Conservation (phyloP, 2,797 vertebrate species). For the Hippocampus kuda region DNA sequence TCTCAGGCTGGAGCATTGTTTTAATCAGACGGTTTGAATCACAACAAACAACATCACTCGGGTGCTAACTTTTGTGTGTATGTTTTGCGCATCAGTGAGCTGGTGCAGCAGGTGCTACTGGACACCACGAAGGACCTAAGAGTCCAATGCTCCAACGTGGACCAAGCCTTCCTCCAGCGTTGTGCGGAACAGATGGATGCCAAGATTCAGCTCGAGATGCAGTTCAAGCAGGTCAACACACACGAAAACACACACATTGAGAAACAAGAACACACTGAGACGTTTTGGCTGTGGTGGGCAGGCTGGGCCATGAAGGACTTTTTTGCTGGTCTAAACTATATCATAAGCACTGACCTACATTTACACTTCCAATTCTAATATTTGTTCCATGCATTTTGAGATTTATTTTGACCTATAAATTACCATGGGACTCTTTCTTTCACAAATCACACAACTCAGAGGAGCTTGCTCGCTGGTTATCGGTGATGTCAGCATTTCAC, state of each 20-base stretch:
- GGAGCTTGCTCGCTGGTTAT: too few species aligned
- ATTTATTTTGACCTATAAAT: too few species aligned
- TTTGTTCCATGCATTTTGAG: too few species aligned
- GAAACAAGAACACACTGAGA: neutral
- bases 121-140: slow-evolving; percentile 75
- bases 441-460: too few species aligned
- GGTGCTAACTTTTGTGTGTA: neutral
- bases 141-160: slow-evolving; percentile 64
- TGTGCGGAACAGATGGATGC: slow-evolving; percentile 70
- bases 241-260: neutral
- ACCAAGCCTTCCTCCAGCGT: slow-evolving; percentile 66
- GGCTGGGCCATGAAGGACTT: neutral
- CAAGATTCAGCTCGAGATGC: slow-evolving; percentile 67
- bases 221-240: slow-evolving; percentile 61
- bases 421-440: too few species aligned
- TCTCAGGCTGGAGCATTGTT: slow-evolving; percentile 55
- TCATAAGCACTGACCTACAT: too few species aligned
- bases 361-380: too few species aligned
- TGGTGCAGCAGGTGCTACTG: slow-evolving; percentile 72
- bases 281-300: neutral
- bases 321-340: neutral
- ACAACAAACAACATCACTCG: neutral
- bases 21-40: neutral
- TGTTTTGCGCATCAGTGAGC: slow-evolving; percentile 39
- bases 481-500: too few species aligned